Evolutionary conservation across 1,140 invertebrate species (phyloP), one percentile per base, ranked within the genome.

Genomic region (Mercenaria mercenaria): DNA sequence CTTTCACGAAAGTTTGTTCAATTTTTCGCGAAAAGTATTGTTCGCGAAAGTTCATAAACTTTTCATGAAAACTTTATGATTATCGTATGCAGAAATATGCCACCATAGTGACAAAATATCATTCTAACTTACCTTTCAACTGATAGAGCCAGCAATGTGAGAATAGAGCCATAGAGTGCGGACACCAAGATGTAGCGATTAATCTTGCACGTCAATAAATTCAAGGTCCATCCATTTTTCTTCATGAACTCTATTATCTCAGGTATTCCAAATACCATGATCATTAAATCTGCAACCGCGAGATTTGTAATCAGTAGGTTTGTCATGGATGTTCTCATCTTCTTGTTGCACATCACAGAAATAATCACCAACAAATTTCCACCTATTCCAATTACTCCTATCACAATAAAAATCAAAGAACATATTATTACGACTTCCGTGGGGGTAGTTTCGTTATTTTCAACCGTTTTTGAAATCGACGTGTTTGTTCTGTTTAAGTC

Each of bases 101-200:
- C 15, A 47, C 15, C 43, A 8, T 47, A 47, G 15, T 47, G 15
- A 47, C 43, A 47, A 47, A 47, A 47, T 6, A 6, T n/a, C n/a
- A n/a, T n/a, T n/a, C n/a, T 10, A 47, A 56, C 95, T 94, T 88
- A 96, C 96, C 96, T 95, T 92, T 96, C 96, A 13, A 96, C 93
- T 74, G 95, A 96, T 8, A 96, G 92, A 13, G 95, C 93, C 29
- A 96, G 87, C 1, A 96, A 90, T 0, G 95, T 96, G 59, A 96
- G 91, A 15, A 96, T 95, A 11, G 96, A 96, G 1, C 94, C 94
- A 87, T 96, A 96, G 3, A 96, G 93, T 18, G 94, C 91, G 6
- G 92, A 88, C 20, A 96, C 95, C 86, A 96, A 59, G 13, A 95
- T 89, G 88, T 95, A 96, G 23, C 96, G 83, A 52, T 95, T 91